Evolutionary conservation across 2,113 vertebrate genomes (phyloP).

Genomic region (Bungarus multicinctus): DNA sequence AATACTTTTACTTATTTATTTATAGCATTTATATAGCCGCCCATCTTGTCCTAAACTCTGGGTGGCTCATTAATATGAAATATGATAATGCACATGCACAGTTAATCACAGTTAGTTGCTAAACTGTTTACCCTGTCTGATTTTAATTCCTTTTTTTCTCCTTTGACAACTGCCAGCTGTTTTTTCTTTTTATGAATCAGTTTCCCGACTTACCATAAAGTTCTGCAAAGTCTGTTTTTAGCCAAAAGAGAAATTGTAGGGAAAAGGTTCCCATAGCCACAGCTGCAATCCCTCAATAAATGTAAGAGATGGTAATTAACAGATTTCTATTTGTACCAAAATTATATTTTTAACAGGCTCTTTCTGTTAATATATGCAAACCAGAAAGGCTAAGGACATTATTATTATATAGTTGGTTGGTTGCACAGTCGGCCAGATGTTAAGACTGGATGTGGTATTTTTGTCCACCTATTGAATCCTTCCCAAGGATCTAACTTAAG

Average conservation of each 20-base stretch:
- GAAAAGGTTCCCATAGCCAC: background rate
- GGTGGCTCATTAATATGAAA: background rate
- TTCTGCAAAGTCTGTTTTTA: background rate
- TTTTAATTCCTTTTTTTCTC: background rate
- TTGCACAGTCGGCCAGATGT: background rate
- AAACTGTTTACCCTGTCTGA: background rate
- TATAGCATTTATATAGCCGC: background rate
- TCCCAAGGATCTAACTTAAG: background rate
- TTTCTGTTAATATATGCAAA: background rate
- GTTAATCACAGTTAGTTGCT: background rate
- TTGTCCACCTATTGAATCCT: background rate
- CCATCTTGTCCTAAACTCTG: background rate
- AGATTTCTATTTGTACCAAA: background rate
- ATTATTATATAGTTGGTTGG: background rate
- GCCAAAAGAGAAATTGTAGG: background rate
- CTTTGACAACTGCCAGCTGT: background rate
- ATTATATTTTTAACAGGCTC: background rate
- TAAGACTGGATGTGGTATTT: background rate
- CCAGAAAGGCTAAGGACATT: background rate
- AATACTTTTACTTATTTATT: background rate
- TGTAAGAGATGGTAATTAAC: background rate
- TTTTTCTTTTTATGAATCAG: background rate
- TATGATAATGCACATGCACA: background rate
- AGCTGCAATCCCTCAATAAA: background rate
- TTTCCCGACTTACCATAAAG: background rate